Evolutionary conservation across 1,140 invertebrate genomes (phyloP), one percentile per base, ranked within the genome.

Genomic region (Apis laboriosa): DNA sequence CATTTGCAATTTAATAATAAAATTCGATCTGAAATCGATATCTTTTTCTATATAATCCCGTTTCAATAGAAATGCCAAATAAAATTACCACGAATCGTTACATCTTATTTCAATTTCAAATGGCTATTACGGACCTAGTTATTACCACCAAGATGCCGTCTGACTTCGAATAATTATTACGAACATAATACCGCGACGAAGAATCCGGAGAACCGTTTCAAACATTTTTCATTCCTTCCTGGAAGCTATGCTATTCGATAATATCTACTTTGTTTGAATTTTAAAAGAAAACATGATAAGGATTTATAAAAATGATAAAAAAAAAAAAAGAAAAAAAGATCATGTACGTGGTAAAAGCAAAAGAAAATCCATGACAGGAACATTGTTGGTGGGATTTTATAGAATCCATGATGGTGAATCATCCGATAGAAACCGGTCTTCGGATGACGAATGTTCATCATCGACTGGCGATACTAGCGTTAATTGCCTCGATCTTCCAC

Each of bases 121-220:
- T 7, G 19, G 34, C 43, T 67, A 19, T 43, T 9, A n/a, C 60
- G 19, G 60, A 1, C 64, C 8, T 66, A n/a, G 43, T 15, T 51
- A n/a, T n/a, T 66, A 24, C 17, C 28, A 34, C 67, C 28, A 2
- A 4, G 11, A 51, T 13, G 21, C 12, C 19, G 12, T 21, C 49
- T 49, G 63, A 73, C 51, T 86, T 34, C 56, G 53, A 74, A 77
- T 56, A 73, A 73, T 88, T 86, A 80, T 75, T 68, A 66, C 60
- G 56, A 78, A 73, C 43, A 53, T 66, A 80, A 86, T 61, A 58
- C 70, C 15, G n/a, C 53, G 71, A 55, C 68, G 19, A 85, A 64
- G 60, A 81, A 84, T 76, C 64, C 51, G 1, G 8, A 53, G 49
- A 49, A 68, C 58, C 72, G 58, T 75, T 71, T 60, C 53, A 56